Evolutionary conservation across 2,113 vertebrate species (phyloP).

Genomic region (Murina feae): DNA sequence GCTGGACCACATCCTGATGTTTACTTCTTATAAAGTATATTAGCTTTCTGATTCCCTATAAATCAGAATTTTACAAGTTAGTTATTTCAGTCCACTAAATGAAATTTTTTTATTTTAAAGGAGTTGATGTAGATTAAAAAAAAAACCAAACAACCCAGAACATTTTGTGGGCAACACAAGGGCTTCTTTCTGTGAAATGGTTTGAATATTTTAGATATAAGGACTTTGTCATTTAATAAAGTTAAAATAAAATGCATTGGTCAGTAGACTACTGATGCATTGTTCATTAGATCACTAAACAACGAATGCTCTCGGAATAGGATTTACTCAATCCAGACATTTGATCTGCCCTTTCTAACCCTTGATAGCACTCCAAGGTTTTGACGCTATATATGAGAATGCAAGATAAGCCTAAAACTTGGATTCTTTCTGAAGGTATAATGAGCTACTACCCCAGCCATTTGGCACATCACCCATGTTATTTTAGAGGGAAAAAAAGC

Average conservation of each 20-base stretch:
- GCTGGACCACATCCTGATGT: neutral
- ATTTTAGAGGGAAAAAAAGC: constrained; percentile 69
- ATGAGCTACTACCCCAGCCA: constrained; percentile 75
- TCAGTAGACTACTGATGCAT: neutral
- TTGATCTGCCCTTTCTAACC: constrained; percentile 64
- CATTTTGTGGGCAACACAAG: constrained; percentile 29
- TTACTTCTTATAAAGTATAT: constrained; percentile 33
- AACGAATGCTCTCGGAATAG: neutral
- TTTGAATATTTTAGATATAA: constrained; percentile 58
- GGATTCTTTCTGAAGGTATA: constrained; percentile 75
- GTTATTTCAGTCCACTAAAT: constrained; percentile 30
- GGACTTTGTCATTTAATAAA: constrained; percentile 10
- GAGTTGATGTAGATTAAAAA: neutral
- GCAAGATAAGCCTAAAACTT: constrained; percentile 71
- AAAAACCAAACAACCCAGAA: no score
- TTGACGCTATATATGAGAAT: constrained; percentile 56
- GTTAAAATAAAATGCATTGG: constrained; percentile 16
- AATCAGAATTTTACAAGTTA: constrained; percentile 36
- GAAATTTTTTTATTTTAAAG: constrained; percentile 29
- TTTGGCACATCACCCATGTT: constrained; percentile 75
- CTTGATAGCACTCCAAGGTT: constrained; percentile 43
- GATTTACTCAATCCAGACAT: constrained; percentile 15
- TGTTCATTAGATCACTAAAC: constrained; percentile 6
- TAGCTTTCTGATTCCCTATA: constrained; percentile 14
- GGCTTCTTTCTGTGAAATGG: constrained; percentile 37